A percentile compares a stretch with the other conserved stretches of the same genome.
Conservation (phyloP, 1,140 invertebrate species). For the Cataglyphis hispanica region DNA sequence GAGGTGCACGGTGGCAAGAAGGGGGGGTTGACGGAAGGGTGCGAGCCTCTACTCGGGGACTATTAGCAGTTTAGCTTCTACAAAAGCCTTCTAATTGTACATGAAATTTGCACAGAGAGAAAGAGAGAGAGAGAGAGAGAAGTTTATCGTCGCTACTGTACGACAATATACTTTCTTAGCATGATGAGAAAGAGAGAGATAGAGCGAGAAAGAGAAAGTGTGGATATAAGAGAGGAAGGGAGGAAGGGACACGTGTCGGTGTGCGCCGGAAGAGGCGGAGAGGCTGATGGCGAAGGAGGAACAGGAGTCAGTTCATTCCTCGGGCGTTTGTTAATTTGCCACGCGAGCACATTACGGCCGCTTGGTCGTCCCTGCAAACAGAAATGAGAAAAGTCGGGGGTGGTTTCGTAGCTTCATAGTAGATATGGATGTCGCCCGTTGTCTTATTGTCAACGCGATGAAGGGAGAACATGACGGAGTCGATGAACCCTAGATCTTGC, state of each 20-base stretch:
- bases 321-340: slow-evolving; percentile 80
- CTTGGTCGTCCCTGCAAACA: slow-evolving; percentile 50
- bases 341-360: slow-evolving; percentile 77
- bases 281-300: slow-evolving; percentile 55
- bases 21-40: slow-evolving; percentile 45
- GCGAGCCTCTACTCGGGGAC: slow-evolving; percentile 64
- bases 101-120: slow-evolving; percentile 79
- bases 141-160: slow-evolving; percentile 13
- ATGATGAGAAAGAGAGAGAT: slow-evolving; percentile 53
- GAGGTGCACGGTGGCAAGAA: slow-evolving; percentile 74
- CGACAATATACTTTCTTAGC: slow-evolving; percentile 74
- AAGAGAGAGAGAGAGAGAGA: slow-evolving; percentile 27
- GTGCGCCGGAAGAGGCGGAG: slow-evolving; percentile 40
- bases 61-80: slow-evolving; percentile 82
- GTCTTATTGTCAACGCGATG: slow-evolving; percentile 55
- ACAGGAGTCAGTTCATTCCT: slow-evolving; percentile 75
- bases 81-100: slow-evolving; percentile 84
- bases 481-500: slow-evolving; percentile 45
- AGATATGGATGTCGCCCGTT: slow-evolving; percentile 53
- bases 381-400: slow-evolving; percentile 60
- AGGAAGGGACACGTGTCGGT: slow-evolving; percentile 50
- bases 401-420: slow-evolving; percentile 48
- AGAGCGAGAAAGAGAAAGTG: slow-evolving; percentile 40
- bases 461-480: slow-evolving; percentile 32
- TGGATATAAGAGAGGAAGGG: slow-evolving; percentile 28